Evolutionary conservation across 2,797 vertebrate species (phyloP).

Genomic region (Synanceia verrucosa): DNA sequence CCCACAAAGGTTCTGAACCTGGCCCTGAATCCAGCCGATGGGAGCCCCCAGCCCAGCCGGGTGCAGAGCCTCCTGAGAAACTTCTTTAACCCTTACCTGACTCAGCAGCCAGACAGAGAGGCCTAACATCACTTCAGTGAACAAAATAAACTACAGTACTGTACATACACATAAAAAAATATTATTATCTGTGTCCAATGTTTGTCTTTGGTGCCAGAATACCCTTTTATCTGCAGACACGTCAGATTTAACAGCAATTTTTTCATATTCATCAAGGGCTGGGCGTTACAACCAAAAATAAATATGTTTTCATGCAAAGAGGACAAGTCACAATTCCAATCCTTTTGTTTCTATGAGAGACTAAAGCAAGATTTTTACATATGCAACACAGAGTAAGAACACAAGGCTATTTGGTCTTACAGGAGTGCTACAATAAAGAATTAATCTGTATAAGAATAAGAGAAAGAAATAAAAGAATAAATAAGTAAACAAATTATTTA

Average conservation of each 20-base stretch:
- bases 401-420: too few species aligned
- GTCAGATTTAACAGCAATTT: background rate
- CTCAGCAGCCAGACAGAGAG: slow-evolving; percentile 49
- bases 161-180: background rate
- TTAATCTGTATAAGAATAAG: too few species aligned
- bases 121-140: slow-evolving; percentile 29
- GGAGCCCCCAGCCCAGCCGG: slow-evolving; percentile 26
- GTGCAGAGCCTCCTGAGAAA: slow-evolving; percentile 70
- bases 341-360: background rate
- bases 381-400: background rate
- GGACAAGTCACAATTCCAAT: background rate
- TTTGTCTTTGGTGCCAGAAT: slow-evolving; percentile 6
- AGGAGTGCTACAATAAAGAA: too few species aligned
- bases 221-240: background rate
- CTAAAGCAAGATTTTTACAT: background rate
- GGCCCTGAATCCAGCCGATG: slow-evolving; percentile 13
- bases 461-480: too few species aligned
- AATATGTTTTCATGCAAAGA: background rate
- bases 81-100: slow-evolving; percentile 71
- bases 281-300: background rate
- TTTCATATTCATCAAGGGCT: background rate
- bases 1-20: slow-evolving; percentile 37
- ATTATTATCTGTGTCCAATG: background rate
- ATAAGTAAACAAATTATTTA: too few species aligned
- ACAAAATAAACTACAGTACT: background rate